Base-by-base conservation (phyloP, 2,797 vertebrate genomes). In the Dryobates pubescens region DNA sequence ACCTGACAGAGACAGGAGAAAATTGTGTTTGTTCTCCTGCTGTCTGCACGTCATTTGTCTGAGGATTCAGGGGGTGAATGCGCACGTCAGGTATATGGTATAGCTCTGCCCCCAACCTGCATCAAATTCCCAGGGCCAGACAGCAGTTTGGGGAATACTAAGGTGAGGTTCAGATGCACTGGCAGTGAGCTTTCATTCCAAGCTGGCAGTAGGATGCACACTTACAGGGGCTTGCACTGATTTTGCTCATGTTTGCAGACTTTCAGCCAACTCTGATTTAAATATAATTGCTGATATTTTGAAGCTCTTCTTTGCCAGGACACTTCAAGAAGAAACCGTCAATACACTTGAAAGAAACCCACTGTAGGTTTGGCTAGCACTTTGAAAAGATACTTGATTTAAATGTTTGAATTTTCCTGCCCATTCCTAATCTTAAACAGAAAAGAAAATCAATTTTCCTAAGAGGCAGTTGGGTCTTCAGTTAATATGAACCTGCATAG, bases 61-160 rank as follows among this genome's bases (percentile, higher is more conserved):
- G 43, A n/a, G 47, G 11, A 38, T 2, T 38, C 76, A 58, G 30
- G 16, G 63, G 64, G n/a, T 7, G 22, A 80, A 49, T 7, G 8
- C 18, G 5, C n/a, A 0, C 0, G 1, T 4, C 64, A 30, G 23
- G 22, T 5, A 6, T 0, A 1, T 1, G 54, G 24, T 9, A 38
- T 2, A 32, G 4, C 68, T 45, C 78, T 77, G 18, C 43, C 45
- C 61, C 63, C 10, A 38, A 18, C 36, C 32, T 26, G 3, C 27
- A 41, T n/a, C 34, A 6, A 1, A 19, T 29, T 57, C 22, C 69
- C 53, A 91, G 59, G 17, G 34, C 36, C 13, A 17, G 32, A 4
- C 9, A 84, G 49, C 30, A n/a, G 1, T 27, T 19, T 68, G 1
- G 19, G 54, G 30, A 64, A 65, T 32, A n/a, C 43, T 20, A 15